phyloP scores from a whole-genome alignment of 1,140 invertebrate species.

The Coenobita brevimanus region DNA sequence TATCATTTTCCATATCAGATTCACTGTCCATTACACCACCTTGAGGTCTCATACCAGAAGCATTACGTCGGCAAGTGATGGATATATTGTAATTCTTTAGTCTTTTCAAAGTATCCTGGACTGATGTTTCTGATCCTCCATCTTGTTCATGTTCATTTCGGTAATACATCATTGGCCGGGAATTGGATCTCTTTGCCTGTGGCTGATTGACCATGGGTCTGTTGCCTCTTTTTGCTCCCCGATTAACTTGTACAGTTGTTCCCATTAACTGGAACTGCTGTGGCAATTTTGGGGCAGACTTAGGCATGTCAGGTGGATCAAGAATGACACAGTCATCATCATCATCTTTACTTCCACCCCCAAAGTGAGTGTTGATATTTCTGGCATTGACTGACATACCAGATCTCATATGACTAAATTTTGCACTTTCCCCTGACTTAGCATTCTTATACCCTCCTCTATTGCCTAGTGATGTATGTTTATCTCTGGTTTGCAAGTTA shows the following conservation, averaged over 20 bases:
- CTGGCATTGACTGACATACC: slow-evolving; percentile 21
- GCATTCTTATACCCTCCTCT: slow-evolving; percentile 46
- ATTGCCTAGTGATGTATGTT: slow-evolving; percentile 15
- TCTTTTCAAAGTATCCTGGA: slow-evolving; percentile 67
- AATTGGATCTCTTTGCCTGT: slow-evolving; percentile 44
- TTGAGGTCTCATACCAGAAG: slow-evolving; percentile 46
- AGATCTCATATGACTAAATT: slow-evolving; percentile 37
- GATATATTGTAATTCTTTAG: slow-evolving; percentile 69
- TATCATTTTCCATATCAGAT: slow-evolving; percentile 64
- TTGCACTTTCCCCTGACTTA: slow-evolving; percentile 21
- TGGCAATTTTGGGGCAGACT: slow-evolving; percentile 52
- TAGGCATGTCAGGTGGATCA: slow-evolving; percentile 66
- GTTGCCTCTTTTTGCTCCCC: slow-evolving; percentile 61
- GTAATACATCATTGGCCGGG: slow-evolving; percentile 55
- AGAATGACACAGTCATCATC: slow-evolving; percentile 69
- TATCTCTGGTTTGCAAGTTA: slow-evolving; percentile 43
- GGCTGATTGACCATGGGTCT: slow-evolving; percentile 53
- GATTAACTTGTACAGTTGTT: slow-evolving; percentile 68
- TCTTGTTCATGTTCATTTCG: slow-evolving; percentile 58
- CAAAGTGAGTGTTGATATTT: slow-evolving; percentile 19
- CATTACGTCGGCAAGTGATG: slow-evolving; percentile 67
- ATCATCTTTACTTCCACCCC: slow-evolving; percentile 51
- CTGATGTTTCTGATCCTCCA: slow-evolving; percentile 52
- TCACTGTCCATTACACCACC: slow-evolving; percentile 53
- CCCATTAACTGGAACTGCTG: slow-evolving; percentile 69